A percentile compares a stretch with the other conserved stretches of the same genome.
phyloP scores from a whole-genome alignment of 2,113 vertebrate species.

The Charadrius vociferus region DNA sequence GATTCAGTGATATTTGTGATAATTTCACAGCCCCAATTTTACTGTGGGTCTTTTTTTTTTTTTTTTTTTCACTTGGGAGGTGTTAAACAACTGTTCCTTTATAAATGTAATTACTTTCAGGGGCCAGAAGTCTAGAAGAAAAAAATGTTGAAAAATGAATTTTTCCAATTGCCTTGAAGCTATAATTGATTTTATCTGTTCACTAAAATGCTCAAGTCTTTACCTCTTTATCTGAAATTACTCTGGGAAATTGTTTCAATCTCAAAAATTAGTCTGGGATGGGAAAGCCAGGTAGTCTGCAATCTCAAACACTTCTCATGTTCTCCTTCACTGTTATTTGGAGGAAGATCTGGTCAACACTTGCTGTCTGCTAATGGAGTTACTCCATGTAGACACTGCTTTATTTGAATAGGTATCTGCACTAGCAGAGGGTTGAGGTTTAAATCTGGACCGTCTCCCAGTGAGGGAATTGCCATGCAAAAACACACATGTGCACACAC shows the following conservation, averaged over 20 bases:
- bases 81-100: not conserved
- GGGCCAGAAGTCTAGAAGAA: not conserved
- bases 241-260: not conserved
- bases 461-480: not conserved
- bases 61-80: not conserved
- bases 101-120: not conserved
- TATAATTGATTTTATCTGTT: not conserved
- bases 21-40: not conserved
- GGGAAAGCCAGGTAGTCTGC: not conserved
- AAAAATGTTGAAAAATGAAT: not conserved
- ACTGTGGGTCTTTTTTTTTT: not conserved
- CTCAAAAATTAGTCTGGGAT: not conserved
- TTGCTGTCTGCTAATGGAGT: not conserved
- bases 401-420: not conserved
- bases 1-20: not conserved
- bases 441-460: not conserved
- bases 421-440: not conserved
- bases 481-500: not conserved
- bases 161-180: not conserved
- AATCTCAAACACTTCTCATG: not conserved
- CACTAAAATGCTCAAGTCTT: not conserved
- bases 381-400: not conserved
- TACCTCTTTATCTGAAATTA: slow-evolving; percentile 17
- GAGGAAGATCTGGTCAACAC: not conserved
- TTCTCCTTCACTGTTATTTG: not conserved